phyloP scores from a whole-genome alignment of 2,888 invertebrate genomes.

The Thecocarcelia acutangulata region DNA sequence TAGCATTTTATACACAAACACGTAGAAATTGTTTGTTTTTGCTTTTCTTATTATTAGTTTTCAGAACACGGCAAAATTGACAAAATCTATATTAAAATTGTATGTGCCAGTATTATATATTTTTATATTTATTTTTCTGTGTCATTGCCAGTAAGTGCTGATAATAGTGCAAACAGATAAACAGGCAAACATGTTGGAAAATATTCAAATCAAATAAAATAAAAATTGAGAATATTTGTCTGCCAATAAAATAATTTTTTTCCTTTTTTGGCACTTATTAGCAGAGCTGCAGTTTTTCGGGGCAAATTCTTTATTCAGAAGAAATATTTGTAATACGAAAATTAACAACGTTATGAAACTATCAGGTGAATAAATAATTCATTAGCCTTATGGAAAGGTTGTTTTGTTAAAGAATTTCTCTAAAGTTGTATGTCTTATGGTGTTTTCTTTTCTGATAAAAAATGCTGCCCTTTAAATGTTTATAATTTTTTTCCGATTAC shows the following conservation, averaged over 20 bases:
- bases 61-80: conserved; percentile 13
- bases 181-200: conserved; percentile 23
- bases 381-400: too few relatives aligned
- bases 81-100: conserved; percentile 36
- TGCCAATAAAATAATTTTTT: conserved; percentile 18
- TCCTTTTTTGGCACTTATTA: conserved; percentile 2
- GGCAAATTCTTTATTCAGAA: background rate
- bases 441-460: too few relatives aligned
- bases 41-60: background rate
- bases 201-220: conserved; percentile 44
- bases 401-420: too few relatives aligned
- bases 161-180: conserved; percentile 29
- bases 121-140: conserved; percentile 28
- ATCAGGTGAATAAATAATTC: background rate
- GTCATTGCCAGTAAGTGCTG: conserved; percentile 43
- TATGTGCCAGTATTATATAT: conserved; percentile 6
- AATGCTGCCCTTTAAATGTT: too few relatives aligned
- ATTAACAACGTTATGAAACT: background rate
- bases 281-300: background rate
- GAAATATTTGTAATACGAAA: background rate
- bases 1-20: conserved; percentile 37
- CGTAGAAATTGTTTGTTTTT: conserved; percentile 12
- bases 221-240: conserved; percentile 29
- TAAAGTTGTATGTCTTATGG: too few relatives aligned
- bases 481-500: too few relatives aligned